These are phyloP conservation scores for Exaiptasia diaphana DNA, from an alignment of 64 coral and sea anemone genomes.

Conservation along the genomic window DNA sequence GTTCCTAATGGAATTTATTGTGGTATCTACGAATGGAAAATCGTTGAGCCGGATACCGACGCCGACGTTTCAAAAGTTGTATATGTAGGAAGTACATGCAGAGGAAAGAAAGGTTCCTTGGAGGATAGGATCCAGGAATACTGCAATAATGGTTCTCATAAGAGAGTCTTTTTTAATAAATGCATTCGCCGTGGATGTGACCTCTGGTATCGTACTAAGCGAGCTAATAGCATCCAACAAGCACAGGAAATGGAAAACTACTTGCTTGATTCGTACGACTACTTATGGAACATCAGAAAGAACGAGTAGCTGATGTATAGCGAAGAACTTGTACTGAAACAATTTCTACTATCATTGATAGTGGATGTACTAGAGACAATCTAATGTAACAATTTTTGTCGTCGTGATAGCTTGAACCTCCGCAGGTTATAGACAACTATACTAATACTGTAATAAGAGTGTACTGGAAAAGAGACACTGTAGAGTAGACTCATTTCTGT, in stretches of 20 bases:
- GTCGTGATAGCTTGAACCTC: too few species aligned
- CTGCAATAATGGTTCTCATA: slow-evolving; percentile 21
- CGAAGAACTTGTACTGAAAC: too few species aligned
- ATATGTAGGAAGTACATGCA: slow-evolving; percentile 9
- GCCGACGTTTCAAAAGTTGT: too few species aligned
- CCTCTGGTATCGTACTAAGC: slow-evolving; percentile 1
- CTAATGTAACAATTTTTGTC: too few species aligned
- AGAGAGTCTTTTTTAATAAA: not conserved
- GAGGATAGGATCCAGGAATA: slow-evolving; percentile 17
- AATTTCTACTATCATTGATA: too few species aligned
- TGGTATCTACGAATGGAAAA: slow-evolving; percentile 36
- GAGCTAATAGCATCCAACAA: not conserved
- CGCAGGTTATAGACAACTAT: too few species aligned
- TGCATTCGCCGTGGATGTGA: not conserved
- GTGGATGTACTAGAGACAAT: too few species aligned
- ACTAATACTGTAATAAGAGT: too few species aligned
- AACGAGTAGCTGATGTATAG: too few species aligned
- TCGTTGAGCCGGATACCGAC: not conserved
- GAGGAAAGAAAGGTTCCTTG: not conserved
- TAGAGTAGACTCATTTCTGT: too few species aligned
- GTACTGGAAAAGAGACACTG: too few species aligned
- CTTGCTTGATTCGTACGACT: not conserved
- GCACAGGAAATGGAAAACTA: not conserved
- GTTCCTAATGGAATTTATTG: not conserved
- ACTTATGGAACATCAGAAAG: not conserved